phyloP scores from a whole-genome alignment of 2,888 invertebrate species.

The Lottia gigantea region DNA sequence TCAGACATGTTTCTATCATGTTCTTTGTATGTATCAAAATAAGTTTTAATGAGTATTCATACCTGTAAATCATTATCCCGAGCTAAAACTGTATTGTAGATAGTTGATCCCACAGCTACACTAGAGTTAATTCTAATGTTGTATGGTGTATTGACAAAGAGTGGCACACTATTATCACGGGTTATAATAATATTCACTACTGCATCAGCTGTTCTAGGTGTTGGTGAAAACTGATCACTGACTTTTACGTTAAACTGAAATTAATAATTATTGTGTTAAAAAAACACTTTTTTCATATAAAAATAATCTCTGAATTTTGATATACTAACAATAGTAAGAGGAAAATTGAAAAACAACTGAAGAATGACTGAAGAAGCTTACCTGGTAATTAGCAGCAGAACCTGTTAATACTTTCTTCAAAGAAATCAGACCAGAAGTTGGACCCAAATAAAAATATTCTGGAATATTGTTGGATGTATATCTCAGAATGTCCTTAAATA shows the following conservation, averaged over 20 bases:
- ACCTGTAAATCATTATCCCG: conserved; percentile 30
- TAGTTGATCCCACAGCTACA: conserved; percentile 26
- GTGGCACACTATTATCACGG: conserved; percentile 25
- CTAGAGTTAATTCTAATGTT: conserved; percentile 38
- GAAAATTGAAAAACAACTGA: too few species aligned
- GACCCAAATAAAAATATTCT: conserved; percentile 30
- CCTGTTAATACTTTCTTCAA: conserved; percentile 31
- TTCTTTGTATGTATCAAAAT: too few species aligned
- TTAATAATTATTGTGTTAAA: neutral
- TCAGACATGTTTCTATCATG: too few species aligned
- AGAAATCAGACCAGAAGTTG: conserved; percentile 28
- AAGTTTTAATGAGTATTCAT: neutral
- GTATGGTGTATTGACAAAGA: conserved; percentile 34
- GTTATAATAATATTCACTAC: conserved; percentile 26
- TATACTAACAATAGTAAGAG: too few species aligned
- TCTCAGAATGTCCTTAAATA: conserved; percentile 35
- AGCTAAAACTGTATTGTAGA: conserved; percentile 26
- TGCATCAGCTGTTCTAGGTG: conserved; percentile 23
- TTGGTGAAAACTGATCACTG: conserved; percentile 30
- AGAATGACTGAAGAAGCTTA: neutral
- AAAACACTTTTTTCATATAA: too few species aligned
- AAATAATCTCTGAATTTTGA: too few species aligned
- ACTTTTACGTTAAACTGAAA: conserved; percentile 33
- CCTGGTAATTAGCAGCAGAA: neutral
- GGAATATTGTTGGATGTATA: conserved; percentile 23